Percentiles rank a stretch among this genome's conserved stretches.
phyloP scores from a whole-genome alignment of 2,113 vertebrate genomes.

The Mohoua ochrocephala region DNA sequence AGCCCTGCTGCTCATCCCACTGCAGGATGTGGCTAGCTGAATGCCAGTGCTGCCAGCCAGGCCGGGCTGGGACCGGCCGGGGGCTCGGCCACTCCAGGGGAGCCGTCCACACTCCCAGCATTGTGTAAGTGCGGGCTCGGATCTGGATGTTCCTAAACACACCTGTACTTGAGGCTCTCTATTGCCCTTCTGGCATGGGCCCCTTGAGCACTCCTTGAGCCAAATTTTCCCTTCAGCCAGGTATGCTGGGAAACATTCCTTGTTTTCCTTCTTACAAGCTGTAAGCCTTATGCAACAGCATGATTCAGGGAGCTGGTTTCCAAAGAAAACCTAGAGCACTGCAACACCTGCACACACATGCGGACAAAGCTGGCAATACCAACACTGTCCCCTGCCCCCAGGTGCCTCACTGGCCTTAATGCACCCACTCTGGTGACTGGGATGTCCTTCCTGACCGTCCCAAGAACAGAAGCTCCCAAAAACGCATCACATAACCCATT shows the following conservation, averaged over 20 bases:
- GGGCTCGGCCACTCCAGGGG: not conserved
- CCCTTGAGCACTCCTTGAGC: not conserved
- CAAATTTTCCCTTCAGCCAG: not conserved
- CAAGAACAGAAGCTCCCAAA: not conserved
- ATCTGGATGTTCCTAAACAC: not conserved
- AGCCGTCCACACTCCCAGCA: not conserved
- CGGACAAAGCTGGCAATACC: accelerated
- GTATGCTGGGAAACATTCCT: not conserved
- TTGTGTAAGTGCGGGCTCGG: not conserved
- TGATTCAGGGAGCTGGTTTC: not conserved
- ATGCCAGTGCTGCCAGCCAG: not conserved
- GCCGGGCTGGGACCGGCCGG: not conserved
- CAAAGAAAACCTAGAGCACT: not conserved
- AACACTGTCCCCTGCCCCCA: not conserved
- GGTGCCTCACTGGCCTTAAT: not conserved
- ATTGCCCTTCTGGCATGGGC: not conserved
- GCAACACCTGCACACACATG: not conserved
- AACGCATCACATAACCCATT: not conserved
- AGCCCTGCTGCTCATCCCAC: not conserved
- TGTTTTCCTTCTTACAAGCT: not conserved
- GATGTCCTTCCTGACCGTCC: not conserved
- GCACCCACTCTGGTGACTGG: not conserved
- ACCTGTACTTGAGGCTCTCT: not conserved
- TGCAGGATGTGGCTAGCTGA: not conserved
- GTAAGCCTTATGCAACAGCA: not conserved